Conservation (phyloP, 2,113 vertebrate genomes). For the Labeo catla region DNA sequence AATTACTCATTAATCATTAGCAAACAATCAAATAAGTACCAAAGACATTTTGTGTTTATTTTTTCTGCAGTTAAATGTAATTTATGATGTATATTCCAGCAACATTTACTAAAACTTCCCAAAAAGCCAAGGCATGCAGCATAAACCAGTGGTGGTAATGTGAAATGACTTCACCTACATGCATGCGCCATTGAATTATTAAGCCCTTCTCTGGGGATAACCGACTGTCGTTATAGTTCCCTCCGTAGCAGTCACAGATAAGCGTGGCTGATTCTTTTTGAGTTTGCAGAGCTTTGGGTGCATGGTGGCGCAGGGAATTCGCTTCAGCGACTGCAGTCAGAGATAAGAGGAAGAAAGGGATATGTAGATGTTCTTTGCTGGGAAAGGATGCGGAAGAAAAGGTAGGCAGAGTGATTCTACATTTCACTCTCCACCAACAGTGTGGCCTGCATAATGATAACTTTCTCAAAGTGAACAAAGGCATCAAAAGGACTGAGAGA, state of each 20-base stretch:
- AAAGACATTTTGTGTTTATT: background rate
- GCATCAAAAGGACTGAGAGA: conserved; percentile 76
- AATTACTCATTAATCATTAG: background rate
- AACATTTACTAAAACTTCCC: background rate
- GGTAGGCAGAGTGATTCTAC: conserved; percentile 53
- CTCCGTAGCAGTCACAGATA: conserved; percentile 73
- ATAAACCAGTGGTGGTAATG: conserved; percentile 67
- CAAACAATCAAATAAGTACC: background rate
- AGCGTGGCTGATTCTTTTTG: conserved; percentile 74
- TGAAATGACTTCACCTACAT: conserved; percentile 76
- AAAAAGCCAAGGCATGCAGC: background rate
- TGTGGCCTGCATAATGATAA: conserved; percentile 75
- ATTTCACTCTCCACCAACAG: conserved; percentile 65
- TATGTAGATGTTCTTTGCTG: conserved; percentile 76
- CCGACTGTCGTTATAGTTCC: conserved; percentile 76
- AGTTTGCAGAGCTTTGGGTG: conserved; percentile 66
- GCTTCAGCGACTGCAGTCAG: conserved; percentile 64
- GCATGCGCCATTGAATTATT: conserved; percentile 77
- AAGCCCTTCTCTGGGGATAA: conserved; percentile 75
- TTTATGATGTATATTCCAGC: background rate
- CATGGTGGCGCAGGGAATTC: conserved; percentile 65
- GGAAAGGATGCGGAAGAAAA: conserved; percentile 70
- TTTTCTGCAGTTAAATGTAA: background rate
- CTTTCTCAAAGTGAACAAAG: conserved; percentile 80
- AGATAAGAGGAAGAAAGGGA: conserved; percentile 76